These are phyloP conservation scores for Vanessa cardui DNA, from an alignment of 2,888 invertebrate species.

Conservation along the genomic window DNA sequence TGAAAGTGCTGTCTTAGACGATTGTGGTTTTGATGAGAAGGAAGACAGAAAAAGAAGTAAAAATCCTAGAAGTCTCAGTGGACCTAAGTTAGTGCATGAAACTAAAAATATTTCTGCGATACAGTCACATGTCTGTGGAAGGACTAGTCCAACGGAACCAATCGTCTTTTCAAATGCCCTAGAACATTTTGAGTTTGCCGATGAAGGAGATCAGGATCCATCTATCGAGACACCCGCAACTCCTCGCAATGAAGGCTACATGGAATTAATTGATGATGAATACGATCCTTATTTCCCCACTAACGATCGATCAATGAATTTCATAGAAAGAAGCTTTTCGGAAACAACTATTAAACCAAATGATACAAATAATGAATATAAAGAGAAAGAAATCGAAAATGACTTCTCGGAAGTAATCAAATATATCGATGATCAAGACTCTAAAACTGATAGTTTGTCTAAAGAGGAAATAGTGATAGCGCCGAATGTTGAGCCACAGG, in stretches of 20 bases:
- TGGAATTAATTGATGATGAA: conserved; percentile 76
- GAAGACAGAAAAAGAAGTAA: conserved; percentile 61
- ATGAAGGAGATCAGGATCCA: conserved; percentile 92
- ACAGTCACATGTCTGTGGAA: conserved; percentile 73
- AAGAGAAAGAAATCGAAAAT: conserved; percentile 28
- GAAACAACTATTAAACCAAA: conserved; percentile 66
- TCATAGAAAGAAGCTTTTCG: conserved; percentile 77
- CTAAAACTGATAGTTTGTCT: conserved; percentile 42
- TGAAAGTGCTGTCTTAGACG: conserved; percentile 90
- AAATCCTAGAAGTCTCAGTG: conserved; percentile 65
- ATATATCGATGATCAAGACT: conserved; percentile 46
- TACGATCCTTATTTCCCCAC: conserved; percentile 65
- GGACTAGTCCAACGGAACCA: conserved; percentile 58
- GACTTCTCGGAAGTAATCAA: conserved; percentile 42
- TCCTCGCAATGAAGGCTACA: conserved; percentile 68
- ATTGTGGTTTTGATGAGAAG: conserved; percentile 81
- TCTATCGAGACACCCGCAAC: conserved; percentile 82
- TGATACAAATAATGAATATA: conserved; percentile 39
- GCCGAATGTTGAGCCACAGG: conserved; percentile 28
- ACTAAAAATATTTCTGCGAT: conserved; percentile 69
- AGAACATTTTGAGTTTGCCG: conserved; percentile 93
- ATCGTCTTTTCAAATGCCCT: conserved; percentile 81
- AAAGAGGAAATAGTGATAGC: conserved; percentile 46
- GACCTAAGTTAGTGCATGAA: conserved; percentile 67
- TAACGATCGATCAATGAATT: conserved; percentile 80